phyloP scores from a whole-genome alignment of 1,140 invertebrate genomes.

The Fopius arisanus region DNA sequence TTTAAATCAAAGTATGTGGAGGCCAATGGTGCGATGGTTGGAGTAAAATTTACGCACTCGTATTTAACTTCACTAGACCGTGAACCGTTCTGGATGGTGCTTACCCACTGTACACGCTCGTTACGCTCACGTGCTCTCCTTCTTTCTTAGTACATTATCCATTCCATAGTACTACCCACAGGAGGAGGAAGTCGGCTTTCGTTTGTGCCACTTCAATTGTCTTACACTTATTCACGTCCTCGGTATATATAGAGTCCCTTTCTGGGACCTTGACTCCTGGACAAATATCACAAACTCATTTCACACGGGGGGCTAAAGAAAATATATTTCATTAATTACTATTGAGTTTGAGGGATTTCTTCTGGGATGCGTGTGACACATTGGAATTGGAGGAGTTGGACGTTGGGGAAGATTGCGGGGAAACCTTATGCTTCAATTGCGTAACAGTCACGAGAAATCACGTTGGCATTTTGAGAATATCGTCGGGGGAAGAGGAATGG shows the following conservation, averaged over 20 bases:
- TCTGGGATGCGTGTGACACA: not conserved
- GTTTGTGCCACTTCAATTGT: constrained; percentile 11
- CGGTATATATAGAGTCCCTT: not conserved
- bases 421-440: not conserved
- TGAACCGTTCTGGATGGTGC: constrained; percentile 45
- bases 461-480: not conserved
- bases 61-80: constrained; percentile 54
- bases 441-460: not conserved
- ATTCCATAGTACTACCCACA: not conserved
- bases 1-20: no score
- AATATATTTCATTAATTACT: not conserved
- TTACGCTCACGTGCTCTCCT: constrained; percentile 31
- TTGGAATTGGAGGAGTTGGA: not conserved
- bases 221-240: not conserved
- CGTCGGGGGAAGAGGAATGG: not conserved
- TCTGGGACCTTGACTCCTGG: not conserved
- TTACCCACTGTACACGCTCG: constrained; percentile 47
- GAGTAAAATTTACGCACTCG: constrained; percentile 33
- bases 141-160: constrained; percentile 7
- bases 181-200: constrained; percentile 7
- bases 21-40: not conserved
- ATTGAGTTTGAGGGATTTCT: not conserved
- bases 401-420: not conserved
- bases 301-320: not conserved
- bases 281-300: not conserved